Evolutionary conservation across 2,888 invertebrate genomes (phyloP), one percentile per base, ranked within the genome.

Genomic region (Mimachlamys varia): DNA sequence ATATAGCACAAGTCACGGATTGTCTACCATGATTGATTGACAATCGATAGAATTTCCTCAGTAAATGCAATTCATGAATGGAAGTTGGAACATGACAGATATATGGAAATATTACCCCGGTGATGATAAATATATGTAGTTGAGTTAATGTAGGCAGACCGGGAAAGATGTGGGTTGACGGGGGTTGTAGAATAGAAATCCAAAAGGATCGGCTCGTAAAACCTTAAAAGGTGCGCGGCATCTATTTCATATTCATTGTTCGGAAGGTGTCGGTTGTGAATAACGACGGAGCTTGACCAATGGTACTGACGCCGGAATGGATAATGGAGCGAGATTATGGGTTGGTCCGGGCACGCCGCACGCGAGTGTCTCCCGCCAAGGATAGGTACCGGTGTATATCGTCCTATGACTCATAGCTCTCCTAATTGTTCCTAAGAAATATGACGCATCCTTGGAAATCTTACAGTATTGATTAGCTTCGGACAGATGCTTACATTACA

Each of bases 341-440:
- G 76, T 76, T 76, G 76, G 76, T 76, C 76, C 76, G 33, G 76
- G 76, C 27, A 76, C 76, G 76, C 76, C 76, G 76, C 76, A 76
- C 76, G 76, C 62, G 62, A 62, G 22, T 62, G 62, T 76, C 76
- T 76, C 76, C 27, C 12, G 33, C 76, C 76, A 33, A 76, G 76
- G 76, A 76, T 76, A 76, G 76, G 76, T 76, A 76, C 76, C 17
- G 13, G 76, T 27, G 17, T 76, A 76, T 76, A 76, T 12, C 27
- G 76, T 76, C 27, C 19, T 76, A 27, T 76, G 76, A 76, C 76
- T 76, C 76, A 76, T 76, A 27, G 76, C 12, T 76, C 33, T 27
- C 76, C 76, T 76, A 76, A 76, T 76, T 76, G 76, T 76, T 76
- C 33, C 76, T 76, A 76, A 76, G 76, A 76, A 76, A 76, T 76